Base-by-base conservation (phyloP, 2,797 vertebrate genomes). In the Mus spretus region DNA sequence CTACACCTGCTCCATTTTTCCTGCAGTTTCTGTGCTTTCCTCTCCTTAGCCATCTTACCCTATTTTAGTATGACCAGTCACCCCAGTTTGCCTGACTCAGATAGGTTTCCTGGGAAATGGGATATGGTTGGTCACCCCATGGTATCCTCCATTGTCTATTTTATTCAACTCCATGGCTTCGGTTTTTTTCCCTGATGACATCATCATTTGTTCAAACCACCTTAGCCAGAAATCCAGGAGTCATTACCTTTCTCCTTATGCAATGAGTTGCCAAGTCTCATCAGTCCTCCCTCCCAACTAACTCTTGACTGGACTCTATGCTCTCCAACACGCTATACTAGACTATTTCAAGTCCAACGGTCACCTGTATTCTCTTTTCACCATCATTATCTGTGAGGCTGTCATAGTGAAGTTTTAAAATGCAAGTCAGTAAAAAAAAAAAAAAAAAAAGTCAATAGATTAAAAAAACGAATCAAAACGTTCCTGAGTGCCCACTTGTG, bases 321-420 rank as follows among this genome's bases (percentile, higher is more conserved):
- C 84, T 72, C 44, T 94, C 65, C 55, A 89, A 92, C 88, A 67
- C 55, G 63, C 85, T 91, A 91, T 59, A 90, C 34, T 70, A 20
- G 55, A 95, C 75, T 40, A 63, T 72, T 93, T 90, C n/a, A 95
- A 65, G 74, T 83, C 75, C 90, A 95, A 91, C 57, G 70, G 79
- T 92, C 81, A 96, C 47, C 44, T 93, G 40, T 28, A 37, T 17
- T 31, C 40, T n/a, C 26, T 37, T 50, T 72, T 55, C n/a, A 78
- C 53, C 57, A 72, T 88, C 37, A 84, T 83, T 95, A 84, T 50
- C 53, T 86, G 85, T 63, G 83, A 85, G 59, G 61, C 22, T 67
- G 55, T 78, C 84, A 89, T 0, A 3, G 70, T 90, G 26, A 97
- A 94, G 75, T 85, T 94, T 90, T 65, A 74, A 95, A 96, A 97